Evolutionary conservation across 2,888 invertebrate genomes (phyloP).

Genomic region (Leucoma salicis): DNA sequence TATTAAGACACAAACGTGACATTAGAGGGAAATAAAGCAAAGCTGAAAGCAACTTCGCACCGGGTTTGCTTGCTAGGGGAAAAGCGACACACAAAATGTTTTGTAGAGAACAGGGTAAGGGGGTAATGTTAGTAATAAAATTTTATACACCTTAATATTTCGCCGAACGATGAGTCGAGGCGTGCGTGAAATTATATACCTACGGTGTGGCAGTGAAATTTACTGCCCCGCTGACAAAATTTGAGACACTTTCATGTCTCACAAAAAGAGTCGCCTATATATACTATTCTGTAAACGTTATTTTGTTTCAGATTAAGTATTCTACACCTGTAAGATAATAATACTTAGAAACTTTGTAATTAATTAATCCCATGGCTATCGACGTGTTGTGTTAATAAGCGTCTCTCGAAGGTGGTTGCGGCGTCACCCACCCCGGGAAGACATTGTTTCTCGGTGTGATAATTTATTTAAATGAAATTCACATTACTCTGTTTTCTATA

Average conservation of each 20-base stretch:
- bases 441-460: slow-evolving; percentile 60
- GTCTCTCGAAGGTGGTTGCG: slow-evolving; percentile 44
- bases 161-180: slow-evolving; percentile 74
- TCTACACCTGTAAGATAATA: slow-evolving; percentile 20
- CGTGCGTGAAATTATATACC: slow-evolving; percentile 74
- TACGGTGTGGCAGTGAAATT: slow-evolving; percentile 55
- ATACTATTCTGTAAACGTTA: slow-evolving; percentile 14
- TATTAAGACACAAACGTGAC: slow-evolving; percentile 77
- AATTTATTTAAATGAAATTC: slow-evolving; percentile 79
- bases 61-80: slow-evolving; percentile 33
- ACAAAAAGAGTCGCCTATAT: slow-evolving; percentile 27
- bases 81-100: slow-evolving; percentile 68
- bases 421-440: slow-evolving; percentile 45
- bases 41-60: slow-evolving; percentile 47
- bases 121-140: slow-evolving; percentile 77
- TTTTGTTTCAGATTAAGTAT: slow-evolving; percentile 30
- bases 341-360: slow-evolving; percentile 48
- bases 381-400: slow-evolving; percentile 64
- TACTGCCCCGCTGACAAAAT: slow-evolving; percentile 50
- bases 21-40: slow-evolving; percentile 70
- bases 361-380: slow-evolving; percentile 62
- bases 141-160: slow-evolving; percentile 80
- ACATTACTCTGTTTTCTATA: slow-evolving; percentile 70
- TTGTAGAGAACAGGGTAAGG: slow-evolving; percentile 67
- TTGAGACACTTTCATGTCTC: slow-evolving; percentile 36